These are phyloP conservation scores for Amblyteles armatorius DNA, from an alignment of 2,888 invertebrate species.

Conservation along the genomic window DNA sequence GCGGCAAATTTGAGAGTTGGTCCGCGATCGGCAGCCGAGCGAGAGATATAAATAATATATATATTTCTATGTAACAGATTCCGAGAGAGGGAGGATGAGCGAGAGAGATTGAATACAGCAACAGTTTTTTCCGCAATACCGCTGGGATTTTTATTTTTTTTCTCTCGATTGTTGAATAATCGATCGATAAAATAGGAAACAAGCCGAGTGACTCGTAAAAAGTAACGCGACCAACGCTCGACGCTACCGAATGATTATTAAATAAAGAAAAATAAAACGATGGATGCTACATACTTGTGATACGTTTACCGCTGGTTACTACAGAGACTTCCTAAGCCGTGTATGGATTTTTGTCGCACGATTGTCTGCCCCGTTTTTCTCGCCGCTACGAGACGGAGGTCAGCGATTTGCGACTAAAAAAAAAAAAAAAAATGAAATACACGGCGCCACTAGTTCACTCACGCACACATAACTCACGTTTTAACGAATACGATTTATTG, in stretches of 20 bases:
- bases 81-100: neutral
- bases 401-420: slow-evolving; percentile 51
- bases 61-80: slow-evolving; percentile 56
- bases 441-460: slow-evolving; percentile 85
- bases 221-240: slow-evolving; percentile 56
- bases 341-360: slow-evolving; percentile 27
- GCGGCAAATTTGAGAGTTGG: slow-evolving; percentile 33
- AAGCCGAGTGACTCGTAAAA: neutral
- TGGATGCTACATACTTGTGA: slow-evolving; percentile 84
- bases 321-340: slow-evolving; percentile 84
- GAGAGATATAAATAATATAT: slow-evolving; percentile 59
- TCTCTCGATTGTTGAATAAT: slow-evolving; percentile 29
- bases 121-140: slow-evolving; percentile 9
- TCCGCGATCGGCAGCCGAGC: neutral
- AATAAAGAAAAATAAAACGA: slow-evolving; percentile 73
- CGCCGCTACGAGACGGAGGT: slow-evolving; percentile 22
- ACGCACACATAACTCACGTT: slow-evolving; percentile 84
- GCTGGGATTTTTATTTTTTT: slow-evolving; percentile 51
- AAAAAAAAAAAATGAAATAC: slow-evolving; percentile 61
- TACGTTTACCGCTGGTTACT: slow-evolving; percentile 85
- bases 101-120: slow-evolving; percentile 28
- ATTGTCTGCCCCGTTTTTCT: slow-evolving; percentile 18
- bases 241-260: slow-evolving; percentile 59
- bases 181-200: slow-evolving; percentile 31
- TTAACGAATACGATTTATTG: slow-evolving; percentile 76